phyloP scores from a whole-genome alignment of 2,888 invertebrate genomes.

The Phytoseiulus persimilis region DNA sequence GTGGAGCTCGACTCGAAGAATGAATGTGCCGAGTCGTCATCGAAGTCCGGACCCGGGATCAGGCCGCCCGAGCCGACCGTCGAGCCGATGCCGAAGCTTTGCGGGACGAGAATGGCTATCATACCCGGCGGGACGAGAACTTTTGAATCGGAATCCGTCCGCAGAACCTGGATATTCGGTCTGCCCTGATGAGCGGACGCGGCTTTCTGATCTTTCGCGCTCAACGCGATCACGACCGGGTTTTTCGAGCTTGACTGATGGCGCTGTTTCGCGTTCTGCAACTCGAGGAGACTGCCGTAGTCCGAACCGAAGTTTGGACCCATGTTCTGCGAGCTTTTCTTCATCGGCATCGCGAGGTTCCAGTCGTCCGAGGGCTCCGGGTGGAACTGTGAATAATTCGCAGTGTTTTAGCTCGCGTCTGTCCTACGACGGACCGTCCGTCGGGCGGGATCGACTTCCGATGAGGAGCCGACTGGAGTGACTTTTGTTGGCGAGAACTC shows the following conservation, averaged over 20 bases:
- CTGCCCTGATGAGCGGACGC: not conserved
- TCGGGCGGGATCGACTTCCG: too few species aligned
- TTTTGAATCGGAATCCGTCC: constrained; percentile 21
- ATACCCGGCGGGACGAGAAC: constrained; percentile 22
- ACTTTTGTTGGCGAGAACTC: too few species aligned
- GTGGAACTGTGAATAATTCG: not conserved
- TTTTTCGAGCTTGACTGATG: not conserved
- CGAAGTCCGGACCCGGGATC: not conserved
- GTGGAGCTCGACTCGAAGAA: constrained; percentile 30
- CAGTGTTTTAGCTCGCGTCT: not conserved
- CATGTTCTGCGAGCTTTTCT: constrained; percentile 14
- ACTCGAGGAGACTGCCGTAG: constrained; percentile 16
- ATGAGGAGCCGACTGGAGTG: too few species aligned
- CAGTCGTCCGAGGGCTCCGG: constrained; percentile 12
- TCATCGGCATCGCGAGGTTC: constrained; percentile 9
- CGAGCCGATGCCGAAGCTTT: not conserved
- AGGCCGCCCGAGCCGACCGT: not conserved
- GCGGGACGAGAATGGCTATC: constrained; percentile 21
- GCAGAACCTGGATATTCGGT: constrained; percentile 20
- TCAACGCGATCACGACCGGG: constrained; percentile 9
- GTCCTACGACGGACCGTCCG: too few species aligned
- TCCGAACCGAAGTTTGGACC: constrained; percentile 26
- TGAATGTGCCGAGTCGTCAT: constrained; percentile 7
- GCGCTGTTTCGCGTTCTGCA: constrained; percentile 26
- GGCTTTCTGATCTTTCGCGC: not conserved